phyloP scores from a whole-genome alignment of 2,888 invertebrate species.

The Aquatica leii region DNA sequence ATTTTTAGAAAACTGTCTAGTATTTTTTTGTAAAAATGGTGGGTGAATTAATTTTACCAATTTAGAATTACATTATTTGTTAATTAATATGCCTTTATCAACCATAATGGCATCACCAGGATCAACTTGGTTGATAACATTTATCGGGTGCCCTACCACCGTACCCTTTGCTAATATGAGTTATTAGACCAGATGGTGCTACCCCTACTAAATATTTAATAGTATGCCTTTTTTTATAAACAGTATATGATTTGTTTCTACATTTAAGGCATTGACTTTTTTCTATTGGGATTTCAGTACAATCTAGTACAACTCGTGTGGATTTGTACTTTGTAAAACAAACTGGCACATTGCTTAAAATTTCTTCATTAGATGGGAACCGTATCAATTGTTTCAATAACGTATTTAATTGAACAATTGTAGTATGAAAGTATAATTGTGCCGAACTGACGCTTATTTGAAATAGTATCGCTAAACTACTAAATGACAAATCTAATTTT shows the following conservation, averaged over 20 bases:
- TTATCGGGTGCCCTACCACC: not conserved
- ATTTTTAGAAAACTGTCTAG: not conserved
- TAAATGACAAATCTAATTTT: too few species aligned
- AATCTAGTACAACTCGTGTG: not conserved
- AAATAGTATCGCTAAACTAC: too few species aligned
- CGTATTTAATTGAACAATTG: too few species aligned
- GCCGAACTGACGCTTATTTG: too few species aligned
- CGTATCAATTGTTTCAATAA: too few species aligned
- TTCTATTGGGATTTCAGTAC: not conserved
- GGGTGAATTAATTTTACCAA: not conserved
- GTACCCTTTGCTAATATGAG: not conserved
- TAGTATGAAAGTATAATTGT: too few species aligned
- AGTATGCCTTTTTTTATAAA: not conserved
- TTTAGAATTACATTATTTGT: not conserved
- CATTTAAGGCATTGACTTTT: not conserved
- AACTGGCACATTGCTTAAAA: too few species aligned
- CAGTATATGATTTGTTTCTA: not conserved
- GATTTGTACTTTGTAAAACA: not conserved
- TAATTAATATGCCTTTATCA: not conserved
- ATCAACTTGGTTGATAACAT: not conserved
- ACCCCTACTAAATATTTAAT: not conserved
- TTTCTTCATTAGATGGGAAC: not conserved
- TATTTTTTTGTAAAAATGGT: not conserved
- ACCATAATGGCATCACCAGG: not conserved
- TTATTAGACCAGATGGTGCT: not conserved